Percentiles rank a stretch among this genome's conserved stretches.
Evolutionary conservation across 1,140 invertebrate species (phyloP).

Genomic region (Forficula auricularia): DNA sequence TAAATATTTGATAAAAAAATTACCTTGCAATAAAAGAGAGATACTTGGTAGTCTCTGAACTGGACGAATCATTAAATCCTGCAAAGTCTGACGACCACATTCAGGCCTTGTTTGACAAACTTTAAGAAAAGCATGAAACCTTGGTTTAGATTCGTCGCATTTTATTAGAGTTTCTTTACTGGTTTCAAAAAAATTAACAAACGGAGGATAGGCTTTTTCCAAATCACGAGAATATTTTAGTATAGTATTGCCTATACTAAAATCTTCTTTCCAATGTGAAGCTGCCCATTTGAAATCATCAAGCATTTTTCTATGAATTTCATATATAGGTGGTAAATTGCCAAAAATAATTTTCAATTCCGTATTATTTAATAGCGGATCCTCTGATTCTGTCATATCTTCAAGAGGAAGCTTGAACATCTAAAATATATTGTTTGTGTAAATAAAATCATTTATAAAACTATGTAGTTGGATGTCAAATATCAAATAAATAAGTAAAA

Average conservation of each 20-base stretch:
- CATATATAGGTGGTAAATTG: constrained; percentile 83
- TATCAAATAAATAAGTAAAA: background rate
- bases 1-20: background rate
- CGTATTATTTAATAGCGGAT: constrained; percentile 67
- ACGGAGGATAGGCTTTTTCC: constrained; percentile 87
- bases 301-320: constrained; percentile 72
- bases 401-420: constrained; percentile 87
- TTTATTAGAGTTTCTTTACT: constrained; percentile 80
- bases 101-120: constrained; percentile 81
- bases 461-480: background rate
- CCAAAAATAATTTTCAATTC: constrained; percentile 94
- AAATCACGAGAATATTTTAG: constrained; percentile 64
- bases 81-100: constrained; percentile 83
- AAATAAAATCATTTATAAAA: constrained; percentile 11
- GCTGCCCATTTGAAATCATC: constrained; percentile 54
- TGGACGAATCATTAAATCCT: constrained; percentile 87
- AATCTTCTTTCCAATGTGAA: constrained; percentile 64
- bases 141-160: constrained; percentile 78
- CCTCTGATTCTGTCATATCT: constrained; percentile 55
- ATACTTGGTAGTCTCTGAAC: constrained; percentile 92
- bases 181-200: constrained; percentile 94
- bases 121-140: constrained; percentile 97
- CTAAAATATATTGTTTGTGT: too few species aligned
- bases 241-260: constrained; percentile 71
- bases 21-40: constrained; percentile 78